Evolutionary conservation across 2,113 vertebrate species (phyloP).

Genomic region (Butastur rufipennis): DNA sequence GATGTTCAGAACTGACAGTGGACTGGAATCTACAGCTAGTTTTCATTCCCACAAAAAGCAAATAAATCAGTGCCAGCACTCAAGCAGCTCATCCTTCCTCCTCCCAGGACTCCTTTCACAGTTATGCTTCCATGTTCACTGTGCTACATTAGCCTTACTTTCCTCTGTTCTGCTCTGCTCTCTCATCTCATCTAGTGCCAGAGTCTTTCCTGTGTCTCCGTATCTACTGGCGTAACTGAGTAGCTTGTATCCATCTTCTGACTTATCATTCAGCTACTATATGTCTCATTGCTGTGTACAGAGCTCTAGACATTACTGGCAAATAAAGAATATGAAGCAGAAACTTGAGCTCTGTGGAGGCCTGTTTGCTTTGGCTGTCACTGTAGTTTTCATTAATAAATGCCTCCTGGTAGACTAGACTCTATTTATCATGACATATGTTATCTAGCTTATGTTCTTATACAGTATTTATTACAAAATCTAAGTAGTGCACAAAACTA

Average conservation of each 20-base stretch:
- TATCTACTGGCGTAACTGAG: background rate
- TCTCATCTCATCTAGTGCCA: background rate
- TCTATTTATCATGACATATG: conserved; percentile 49
- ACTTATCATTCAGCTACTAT: background rate
- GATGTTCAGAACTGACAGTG: background rate
- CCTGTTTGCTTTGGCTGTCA: conserved; percentile 45
- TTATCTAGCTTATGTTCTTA: conserved; percentile 52
- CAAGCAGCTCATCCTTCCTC: background rate
- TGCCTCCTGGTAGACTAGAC: conserved; percentile 49
- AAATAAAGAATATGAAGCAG: background rate
- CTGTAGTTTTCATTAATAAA: conserved; percentile 49
- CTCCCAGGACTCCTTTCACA: background rate
- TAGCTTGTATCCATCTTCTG: background rate
- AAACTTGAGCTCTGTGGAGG: conserved; percentile 9
- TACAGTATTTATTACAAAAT: conserved; percentile 28
- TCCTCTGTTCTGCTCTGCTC: background rate
- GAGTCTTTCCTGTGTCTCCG: background rate
- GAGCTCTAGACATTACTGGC: background rate
- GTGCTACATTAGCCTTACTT: background rate
- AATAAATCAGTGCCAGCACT: conserved; percentile 10
- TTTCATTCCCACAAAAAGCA: conserved; percentile 11
- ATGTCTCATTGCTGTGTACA: background rate
- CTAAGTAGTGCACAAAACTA: background rate
- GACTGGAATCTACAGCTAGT: background rate
- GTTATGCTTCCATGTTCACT: background rate